Conservation (phyloP, 2,113 vertebrate genomes). For the Theristicus caerulescens region DNA sequence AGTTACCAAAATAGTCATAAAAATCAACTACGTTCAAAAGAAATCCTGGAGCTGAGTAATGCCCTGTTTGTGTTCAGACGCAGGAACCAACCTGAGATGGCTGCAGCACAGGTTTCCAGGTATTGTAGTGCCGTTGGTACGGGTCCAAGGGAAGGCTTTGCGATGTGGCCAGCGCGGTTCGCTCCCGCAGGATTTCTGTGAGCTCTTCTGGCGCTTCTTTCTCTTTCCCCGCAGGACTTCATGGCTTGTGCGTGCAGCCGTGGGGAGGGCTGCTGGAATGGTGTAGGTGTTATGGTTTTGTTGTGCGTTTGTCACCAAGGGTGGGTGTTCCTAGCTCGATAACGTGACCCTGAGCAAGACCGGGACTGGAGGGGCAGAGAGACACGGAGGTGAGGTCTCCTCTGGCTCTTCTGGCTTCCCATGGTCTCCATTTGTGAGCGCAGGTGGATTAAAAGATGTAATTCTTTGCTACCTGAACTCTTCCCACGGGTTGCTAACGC, state of each 20-base stretch:
- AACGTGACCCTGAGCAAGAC: not conserved
- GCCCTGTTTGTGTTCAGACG: not conserved
- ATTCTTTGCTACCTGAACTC: not conserved
- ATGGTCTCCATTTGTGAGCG: not conserved
- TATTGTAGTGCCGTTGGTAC: accelerated
- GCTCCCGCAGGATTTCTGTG: not conserved
- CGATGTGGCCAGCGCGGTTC: not conserved
- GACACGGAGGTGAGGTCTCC: not conserved
- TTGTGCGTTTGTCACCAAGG: accelerated
- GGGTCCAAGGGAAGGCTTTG: not conserved
- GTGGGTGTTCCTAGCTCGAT: not conserved
- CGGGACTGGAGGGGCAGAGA: not conserved
- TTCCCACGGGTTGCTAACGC: not conserved
- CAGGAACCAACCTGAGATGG: not conserved
- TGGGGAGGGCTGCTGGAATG: not conserved
- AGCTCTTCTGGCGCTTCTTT: not conserved
- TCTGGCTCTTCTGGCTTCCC: not conserved
- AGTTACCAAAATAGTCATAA: not conserved
- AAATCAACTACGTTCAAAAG: too few species aligned
- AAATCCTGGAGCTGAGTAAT: not conserved
- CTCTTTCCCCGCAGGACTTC: not conserved
- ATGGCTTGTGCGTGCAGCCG: accelerated
- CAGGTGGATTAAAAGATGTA: not conserved
- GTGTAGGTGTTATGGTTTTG: not conserved
- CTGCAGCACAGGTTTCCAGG: not conserved